A percentile compares a stretch with the other conserved stretches of the same genome.
These are phyloP conservation scores for Galbula dea DNA, from an alignment of 2,113 vertebrate genomes.

Conservation along the genomic window DNA sequence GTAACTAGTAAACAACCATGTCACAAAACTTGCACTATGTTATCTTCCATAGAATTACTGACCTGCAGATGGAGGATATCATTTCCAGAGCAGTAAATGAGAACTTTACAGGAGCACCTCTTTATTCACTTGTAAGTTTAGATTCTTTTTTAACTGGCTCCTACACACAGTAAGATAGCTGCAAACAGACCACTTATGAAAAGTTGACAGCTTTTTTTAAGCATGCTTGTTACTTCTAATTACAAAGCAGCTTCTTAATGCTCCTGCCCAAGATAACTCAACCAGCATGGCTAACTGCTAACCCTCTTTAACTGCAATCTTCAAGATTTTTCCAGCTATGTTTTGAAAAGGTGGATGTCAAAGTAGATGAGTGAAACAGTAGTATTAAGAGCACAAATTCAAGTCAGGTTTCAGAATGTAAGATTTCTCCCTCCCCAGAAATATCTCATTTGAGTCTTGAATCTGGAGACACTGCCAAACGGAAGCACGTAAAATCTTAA, in stretches of 20 bases:
- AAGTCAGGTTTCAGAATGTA: not conserved
- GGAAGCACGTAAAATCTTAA: not conserved
- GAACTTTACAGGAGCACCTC: conserved; percentile 13
- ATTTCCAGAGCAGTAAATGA: conserved; percentile 29
- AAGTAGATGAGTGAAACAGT: not conserved
- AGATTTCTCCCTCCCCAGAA: not conserved
- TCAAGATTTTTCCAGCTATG: not conserved
- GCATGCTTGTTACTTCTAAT: not conserved
- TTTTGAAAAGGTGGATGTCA: not conserved
- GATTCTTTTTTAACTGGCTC: not conserved
- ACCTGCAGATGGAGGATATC: conserved; percentile 15
- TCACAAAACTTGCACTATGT: not conserved
- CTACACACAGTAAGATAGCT: conserved; percentile 1
- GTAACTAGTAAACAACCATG: not conserved
- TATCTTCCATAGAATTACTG: conserved; percentile 2
- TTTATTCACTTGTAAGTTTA: conserved; percentile 34
- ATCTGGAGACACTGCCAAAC: not conserved
- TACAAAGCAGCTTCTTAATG: not conserved
- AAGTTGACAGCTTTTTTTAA: not conserved
- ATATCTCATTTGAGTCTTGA: not conserved
- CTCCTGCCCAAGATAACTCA: not conserved
- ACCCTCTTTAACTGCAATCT: not conserved
- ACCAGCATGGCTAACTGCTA: not conserved
- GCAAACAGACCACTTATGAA: conserved; percentile 23
- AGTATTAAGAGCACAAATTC: not conserved